Evolutionary conservation across 1,140 invertebrate species (phyloP).

Genomic region (Phortica variegata): DNA sequence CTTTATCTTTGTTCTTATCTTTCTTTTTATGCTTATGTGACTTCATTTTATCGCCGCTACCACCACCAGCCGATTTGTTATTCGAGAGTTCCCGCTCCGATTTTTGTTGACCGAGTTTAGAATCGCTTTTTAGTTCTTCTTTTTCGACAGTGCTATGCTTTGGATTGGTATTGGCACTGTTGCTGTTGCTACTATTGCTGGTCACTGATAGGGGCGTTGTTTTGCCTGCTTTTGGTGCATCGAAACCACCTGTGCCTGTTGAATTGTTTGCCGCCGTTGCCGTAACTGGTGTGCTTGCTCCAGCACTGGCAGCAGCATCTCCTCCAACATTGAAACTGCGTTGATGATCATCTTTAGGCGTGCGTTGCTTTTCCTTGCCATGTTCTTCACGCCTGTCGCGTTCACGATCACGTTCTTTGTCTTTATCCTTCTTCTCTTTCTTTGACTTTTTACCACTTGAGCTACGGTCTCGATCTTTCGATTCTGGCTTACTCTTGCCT

Average conservation of each 20-base stretch:
- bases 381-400: slow-evolving; percentile 45
- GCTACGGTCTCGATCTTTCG: slow-evolving; percentile 59
- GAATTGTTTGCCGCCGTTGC: slow-evolving; percentile 11
- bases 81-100: slow-evolving; percentile 12
- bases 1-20: slow-evolving; percentile 60
- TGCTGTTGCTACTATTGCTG: slow-evolving; percentile 32
- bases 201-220: slow-evolving; percentile 35
- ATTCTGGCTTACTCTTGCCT: slow-evolving; percentile 44
- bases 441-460: slow-evolving; percentile 60
- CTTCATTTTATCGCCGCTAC: slow-evolving; percentile 61
- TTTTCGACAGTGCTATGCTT: slow-evolving; percentile 20
- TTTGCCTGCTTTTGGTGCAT: slow-evolving; percentile 40
- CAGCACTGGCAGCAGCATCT: slow-evolving; percentile 20
- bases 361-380: slow-evolving; percentile 52
- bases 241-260: slow-evolving; percentile 6
- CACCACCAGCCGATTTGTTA: slow-evolving; percentile 37
- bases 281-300: slow-evolving; percentile 2
- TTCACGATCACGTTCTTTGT: slow-evolving; percentile 59
- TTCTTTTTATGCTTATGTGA: slow-evolving; percentile 65
- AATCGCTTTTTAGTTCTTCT: slow-evolving; percentile 6
- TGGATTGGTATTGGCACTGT: slow-evolving; percentile 16
- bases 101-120: slow-evolving; percentile 23
- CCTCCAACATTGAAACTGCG: slow-evolving; percentile 4
- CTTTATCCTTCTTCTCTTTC: slow-evolving; percentile 60
- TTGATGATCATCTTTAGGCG: slow-evolving; percentile 48